These are phyloP conservation scores for Bombus soroeensis DNA, from an alignment of 1,140 invertebrate genomes.

Conservation along the genomic window DNA sequence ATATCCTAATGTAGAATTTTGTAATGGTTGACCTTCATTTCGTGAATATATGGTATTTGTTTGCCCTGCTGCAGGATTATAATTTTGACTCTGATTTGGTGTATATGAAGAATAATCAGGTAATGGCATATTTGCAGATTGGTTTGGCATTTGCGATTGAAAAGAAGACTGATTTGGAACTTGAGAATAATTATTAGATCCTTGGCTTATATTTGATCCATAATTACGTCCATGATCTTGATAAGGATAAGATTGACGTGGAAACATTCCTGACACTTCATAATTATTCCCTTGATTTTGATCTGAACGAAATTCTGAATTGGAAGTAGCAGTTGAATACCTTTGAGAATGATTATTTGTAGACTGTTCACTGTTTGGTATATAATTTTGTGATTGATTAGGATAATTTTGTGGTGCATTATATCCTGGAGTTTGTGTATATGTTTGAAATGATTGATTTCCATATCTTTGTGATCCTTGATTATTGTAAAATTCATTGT, in stretches of 20 bases:
- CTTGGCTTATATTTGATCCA: constrained; percentile 71
- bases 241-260: constrained; percentile 74
- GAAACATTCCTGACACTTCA: constrained; percentile 71
- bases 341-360: constrained; percentile 69
- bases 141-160: constrained; percentile 68
- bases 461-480: constrained; percentile 74
- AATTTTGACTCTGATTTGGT: constrained; percentile 73
- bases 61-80: constrained; percentile 60
- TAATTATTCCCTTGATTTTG: constrained; percentile 74
- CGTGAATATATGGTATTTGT: constrained; percentile 63
- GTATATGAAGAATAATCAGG: constrained; percentile 74
- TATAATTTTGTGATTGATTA: constrained; percentile 73
- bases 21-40: constrained; percentile 68
- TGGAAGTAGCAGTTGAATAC: constrained; percentile 58
- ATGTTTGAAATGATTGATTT: constrained; percentile 76
- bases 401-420: constrained; percentile 67
- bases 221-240: constrained; percentile 75
- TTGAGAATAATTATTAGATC: constrained; percentile 73
- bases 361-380: constrained; percentile 68
- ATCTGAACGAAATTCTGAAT: constrained; percentile 73
- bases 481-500: constrained; percentile 78
- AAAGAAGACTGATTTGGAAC: constrained; percentile 68
- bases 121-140: constrained; percentile 69
- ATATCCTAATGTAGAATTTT: constrained; percentile 69
- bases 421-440: constrained; percentile 71